phyloP scores from a whole-genome alignment of 2,797 vertebrate genomes.

The Melanitta fusca region DNA sequence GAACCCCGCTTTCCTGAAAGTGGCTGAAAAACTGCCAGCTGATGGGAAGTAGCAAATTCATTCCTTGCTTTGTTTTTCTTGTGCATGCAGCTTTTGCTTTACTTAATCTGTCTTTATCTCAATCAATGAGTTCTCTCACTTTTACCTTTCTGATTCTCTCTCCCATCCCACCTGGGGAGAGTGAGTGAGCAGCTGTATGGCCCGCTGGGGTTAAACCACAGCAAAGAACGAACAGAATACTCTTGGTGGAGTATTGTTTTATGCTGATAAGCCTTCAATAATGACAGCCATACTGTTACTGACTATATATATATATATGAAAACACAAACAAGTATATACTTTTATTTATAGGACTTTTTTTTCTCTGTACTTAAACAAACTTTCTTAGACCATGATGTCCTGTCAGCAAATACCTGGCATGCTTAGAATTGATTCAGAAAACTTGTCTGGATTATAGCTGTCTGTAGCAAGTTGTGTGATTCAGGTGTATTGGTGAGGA shows the following conservation, averaged over 20 bases:
- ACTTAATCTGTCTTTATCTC: too few relatives aligned
- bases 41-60: too few relatives aligned
- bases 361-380: conserved; percentile 4
- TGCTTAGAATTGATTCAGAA: not conserved
- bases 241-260: not conserved
- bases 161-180: too few relatives aligned
- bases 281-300: not conserved
- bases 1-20: too few relatives aligned
- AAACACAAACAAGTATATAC: not conserved
- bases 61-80: too few relatives aligned
- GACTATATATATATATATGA: not conserved
- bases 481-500: not conserved
- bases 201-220: too few relatives aligned
- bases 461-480: not conserved
- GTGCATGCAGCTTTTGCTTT: too few relatives aligned
- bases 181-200: too few relatives aligned
- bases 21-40: too few relatives aligned
- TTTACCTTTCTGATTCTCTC: too few relatives aligned
- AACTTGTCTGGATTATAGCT: not conserved
- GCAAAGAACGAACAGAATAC: not conserved
- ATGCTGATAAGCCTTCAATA: not conserved
- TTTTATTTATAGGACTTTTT: not conserved
- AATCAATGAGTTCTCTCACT: too few relatives aligned
- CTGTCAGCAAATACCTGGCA: not conserved
- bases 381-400: not conserved